Percentiles rank a stretch among this genome's conserved stretches.
These are phyloP conservation scores for Gryllus bimaculatus DNA, from an alignment of 1,140 invertebrate genomes.

Conservation along the genomic window DNA sequence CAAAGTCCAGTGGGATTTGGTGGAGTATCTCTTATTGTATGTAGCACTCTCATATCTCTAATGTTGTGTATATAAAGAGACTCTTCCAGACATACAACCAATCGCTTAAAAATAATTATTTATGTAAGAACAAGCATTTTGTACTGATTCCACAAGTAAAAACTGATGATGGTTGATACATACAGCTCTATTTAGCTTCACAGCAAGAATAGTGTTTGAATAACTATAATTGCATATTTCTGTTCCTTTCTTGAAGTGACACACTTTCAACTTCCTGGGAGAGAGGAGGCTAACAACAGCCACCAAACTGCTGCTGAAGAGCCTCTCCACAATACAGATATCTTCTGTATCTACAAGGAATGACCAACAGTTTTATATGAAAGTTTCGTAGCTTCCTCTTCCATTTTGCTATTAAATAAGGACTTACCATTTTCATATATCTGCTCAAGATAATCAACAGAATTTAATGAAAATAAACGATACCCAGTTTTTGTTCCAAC, in stretches of 20 bases:
- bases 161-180: slow-evolving; percentile 33
- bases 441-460: slow-evolving; percentile 75
- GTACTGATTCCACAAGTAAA: slow-evolving; percentile 14
- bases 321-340: slow-evolving; percentile 85
- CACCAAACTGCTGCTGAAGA: slow-evolving; percentile 94
- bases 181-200: slow-evolving; percentile 92
- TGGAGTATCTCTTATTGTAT: slow-evolving; percentile 96
- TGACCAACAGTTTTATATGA: background rate
- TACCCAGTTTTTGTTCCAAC: slow-evolving; percentile 84
- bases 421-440: slow-evolving; percentile 72
- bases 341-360: slow-evolving; percentile 61
- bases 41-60: slow-evolving; percentile 95
- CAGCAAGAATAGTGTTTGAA: slow-evolving; percentile 91
- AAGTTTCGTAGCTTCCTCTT: background rate
- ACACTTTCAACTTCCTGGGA: slow-evolving; percentile 89
- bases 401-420: background rate
- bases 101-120: slow-evolving; percentile 51
- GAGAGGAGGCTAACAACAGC: slow-evolving; percentile 86
- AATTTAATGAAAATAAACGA: slow-evolving; percentile 74
- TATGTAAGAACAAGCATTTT: slow-evolving; percentile 7
- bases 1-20: slow-evolving; percentile 87
- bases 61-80: slow-evolving; percentile 98
- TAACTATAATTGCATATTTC: slow-evolving; percentile 99
- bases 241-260: slow-evolving; percentile 95
- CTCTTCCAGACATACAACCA: slow-evolving; percentile 96